Conservation (phyloP, 2,113 vertebrate species). For the Callocephalon fimbriatum region DNA sequence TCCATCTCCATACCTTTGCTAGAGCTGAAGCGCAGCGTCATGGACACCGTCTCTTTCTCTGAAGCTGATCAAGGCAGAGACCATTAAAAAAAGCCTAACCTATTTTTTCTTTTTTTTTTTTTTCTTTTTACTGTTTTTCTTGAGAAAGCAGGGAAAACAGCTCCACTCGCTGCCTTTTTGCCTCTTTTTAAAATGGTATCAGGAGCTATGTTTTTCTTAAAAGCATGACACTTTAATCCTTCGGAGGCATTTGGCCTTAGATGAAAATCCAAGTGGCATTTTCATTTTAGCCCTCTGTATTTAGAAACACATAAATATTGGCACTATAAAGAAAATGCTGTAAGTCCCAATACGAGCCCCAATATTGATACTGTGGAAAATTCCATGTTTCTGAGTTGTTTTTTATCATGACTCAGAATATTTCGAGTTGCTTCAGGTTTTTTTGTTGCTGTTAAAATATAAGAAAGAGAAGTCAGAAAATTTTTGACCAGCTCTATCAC, state of each 20-base stretch:
- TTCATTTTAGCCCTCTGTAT: neutral
- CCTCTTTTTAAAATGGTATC: neutral
- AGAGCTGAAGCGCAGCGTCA: neutral
- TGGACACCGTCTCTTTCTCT: neutral
- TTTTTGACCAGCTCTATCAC: neutral
- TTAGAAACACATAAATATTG: neutral
- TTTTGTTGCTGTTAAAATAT: neutral
- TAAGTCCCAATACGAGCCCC: neutral
- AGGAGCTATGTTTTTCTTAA: neutral
- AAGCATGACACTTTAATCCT: neutral
- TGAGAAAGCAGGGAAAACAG: neutral
- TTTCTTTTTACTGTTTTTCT: neutral
- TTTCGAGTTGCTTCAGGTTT: neutral
- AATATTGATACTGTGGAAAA: neutral
- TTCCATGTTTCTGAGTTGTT: neutral
- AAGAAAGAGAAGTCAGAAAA: neutral
- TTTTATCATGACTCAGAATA: neutral
- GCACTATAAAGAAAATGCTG: neutral
- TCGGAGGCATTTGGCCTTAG: neutral
- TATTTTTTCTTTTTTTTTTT: neutral
- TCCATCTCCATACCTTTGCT: neutral
- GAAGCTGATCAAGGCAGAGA: neutral
- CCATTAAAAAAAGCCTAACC: neutral
- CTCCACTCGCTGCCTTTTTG: neutral
- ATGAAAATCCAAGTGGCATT: neutral